These are phyloP conservation scores for Fratercula arctica DNA, from an alignment of 2,797 vertebrate species.

Conservation along the genomic window DNA sequence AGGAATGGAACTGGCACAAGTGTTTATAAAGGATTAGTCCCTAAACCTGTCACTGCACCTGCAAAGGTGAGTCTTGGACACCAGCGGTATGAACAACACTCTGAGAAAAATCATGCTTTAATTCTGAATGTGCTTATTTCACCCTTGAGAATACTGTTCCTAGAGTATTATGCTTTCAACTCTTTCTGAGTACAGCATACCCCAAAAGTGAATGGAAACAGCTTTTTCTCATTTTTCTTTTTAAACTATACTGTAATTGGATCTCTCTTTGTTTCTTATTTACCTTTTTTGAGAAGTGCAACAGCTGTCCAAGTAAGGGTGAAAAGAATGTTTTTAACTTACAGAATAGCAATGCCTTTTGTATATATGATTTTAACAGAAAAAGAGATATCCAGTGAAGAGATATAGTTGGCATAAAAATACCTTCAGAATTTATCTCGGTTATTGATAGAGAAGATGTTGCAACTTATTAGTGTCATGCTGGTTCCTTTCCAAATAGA, in stretches of 20 bases:
- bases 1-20: slow-evolving; percentile 74
- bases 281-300: background rate
- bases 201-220: background rate
- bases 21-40: slow-evolving; percentile 76
- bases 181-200: background rate
- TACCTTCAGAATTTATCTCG: background rate
- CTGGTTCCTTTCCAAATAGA: background rate
- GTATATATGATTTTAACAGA: background rate
- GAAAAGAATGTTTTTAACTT: background rate
- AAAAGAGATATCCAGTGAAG: background rate
- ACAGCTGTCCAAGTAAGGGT: background rate
- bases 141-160: background rate
- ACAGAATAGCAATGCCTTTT: background rate
- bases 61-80: slow-evolving; percentile 74
- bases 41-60: slow-evolving; percentile 73
- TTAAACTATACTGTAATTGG: background rate
- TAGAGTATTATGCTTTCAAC: background rate
- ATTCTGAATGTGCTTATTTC: background rate
- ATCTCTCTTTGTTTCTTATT: background rate
- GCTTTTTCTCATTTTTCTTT: background rate
- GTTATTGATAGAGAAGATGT: background rate
- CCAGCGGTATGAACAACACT: background rate
- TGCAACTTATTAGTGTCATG: background rate
- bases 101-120: background rate
- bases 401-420: background rate